A percentile compares a stretch with the other conserved stretches of the same genome.
Conservation (phyloP, 1,140 invertebrate species). For the Caenorhabditis inopinata region DNA sequence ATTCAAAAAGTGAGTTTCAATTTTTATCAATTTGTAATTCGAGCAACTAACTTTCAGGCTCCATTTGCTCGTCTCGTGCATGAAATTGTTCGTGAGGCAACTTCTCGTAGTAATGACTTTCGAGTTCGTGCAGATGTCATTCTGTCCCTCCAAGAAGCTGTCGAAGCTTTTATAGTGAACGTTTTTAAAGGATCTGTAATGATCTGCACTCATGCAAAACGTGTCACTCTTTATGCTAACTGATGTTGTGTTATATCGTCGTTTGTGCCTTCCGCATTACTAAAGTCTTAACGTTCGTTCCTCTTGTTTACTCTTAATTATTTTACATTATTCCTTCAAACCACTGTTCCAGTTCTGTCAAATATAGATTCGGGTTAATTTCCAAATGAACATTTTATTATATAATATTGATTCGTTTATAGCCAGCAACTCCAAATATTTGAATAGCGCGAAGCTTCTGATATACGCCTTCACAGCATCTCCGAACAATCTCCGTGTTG, state of each 20-base stretch:
- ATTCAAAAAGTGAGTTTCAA: background rate
- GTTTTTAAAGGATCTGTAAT: background rate
- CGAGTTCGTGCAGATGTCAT: background rate
- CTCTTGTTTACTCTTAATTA: too few relatives aligned
- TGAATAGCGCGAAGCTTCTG: conserved; percentile 19
- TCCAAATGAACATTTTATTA: background rate
- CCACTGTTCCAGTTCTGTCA: too few relatives aligned
- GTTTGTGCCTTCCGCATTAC: background rate
- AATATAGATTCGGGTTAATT: background rate
- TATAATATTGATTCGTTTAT: background rate
- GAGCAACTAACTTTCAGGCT: background rate
- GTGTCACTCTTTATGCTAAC: background rate
- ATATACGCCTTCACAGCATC: conserved; percentile 17
- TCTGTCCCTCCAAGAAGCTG: background rate
- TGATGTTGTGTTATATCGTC: background rate
- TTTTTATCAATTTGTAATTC: background rate
- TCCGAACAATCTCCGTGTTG: background rate
- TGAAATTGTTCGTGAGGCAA: background rate
- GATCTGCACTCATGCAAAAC: background rate
- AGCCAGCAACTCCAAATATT: background rate
- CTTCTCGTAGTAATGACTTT: background rate
- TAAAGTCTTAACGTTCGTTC: too few relatives aligned
- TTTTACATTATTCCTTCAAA: too few relatives aligned
- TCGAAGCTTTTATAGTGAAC: background rate
- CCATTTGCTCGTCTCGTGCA: background rate